phyloP scores from a whole-genome alignment of 2,797 vertebrate genomes.

The Nyctalus aviator region DNA sequence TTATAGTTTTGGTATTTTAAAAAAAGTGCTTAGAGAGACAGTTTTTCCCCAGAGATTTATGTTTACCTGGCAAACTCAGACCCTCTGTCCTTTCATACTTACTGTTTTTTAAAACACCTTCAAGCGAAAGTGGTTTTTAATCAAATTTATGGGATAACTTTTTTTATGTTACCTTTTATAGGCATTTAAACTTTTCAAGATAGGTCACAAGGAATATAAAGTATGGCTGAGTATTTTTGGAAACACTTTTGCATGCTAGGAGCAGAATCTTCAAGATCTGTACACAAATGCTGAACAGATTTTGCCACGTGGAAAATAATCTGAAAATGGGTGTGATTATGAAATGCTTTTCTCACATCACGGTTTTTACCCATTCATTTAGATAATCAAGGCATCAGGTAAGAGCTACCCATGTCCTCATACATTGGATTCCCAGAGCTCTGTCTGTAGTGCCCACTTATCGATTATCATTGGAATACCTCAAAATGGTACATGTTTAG shows the following conservation, averaged over 20 bases:
- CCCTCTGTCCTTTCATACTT: constrained; percentile 69
- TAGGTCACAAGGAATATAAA: constrained; percentile 63
- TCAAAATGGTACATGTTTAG: background rate
- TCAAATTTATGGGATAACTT: constrained; percentile 78
- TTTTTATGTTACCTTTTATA: constrained; percentile 81
- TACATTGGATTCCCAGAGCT: background rate
- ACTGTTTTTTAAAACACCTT: constrained; percentile 79
- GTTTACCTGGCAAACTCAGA: constrained; percentile 75
- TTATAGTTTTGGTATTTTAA: constrained; percentile 74
- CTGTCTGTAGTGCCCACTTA: background rate
- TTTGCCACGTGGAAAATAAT: background rate
- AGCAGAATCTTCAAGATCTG: constrained; percentile 7
- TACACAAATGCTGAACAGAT: constrained; percentile 10
- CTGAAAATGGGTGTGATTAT: constrained; percentile 23
- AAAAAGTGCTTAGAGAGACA: constrained; percentile 73
- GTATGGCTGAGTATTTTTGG: constrained; percentile 49
- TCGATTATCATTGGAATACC: background rate
- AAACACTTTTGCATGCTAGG: constrained; percentile 6
- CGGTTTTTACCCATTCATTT: background rate
- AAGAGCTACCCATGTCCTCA: background rate
- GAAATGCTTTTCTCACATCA: background rate
- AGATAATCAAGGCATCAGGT: background rate
- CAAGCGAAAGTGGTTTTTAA: constrained; percentile 80
- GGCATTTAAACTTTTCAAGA: constrained; percentile 79
- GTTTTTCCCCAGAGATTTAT: constrained; percentile 81